Evolutionary conservation across 2,888 invertebrate genomes (phyloP).

Genomic region (Drosophila monieri): DNA sequence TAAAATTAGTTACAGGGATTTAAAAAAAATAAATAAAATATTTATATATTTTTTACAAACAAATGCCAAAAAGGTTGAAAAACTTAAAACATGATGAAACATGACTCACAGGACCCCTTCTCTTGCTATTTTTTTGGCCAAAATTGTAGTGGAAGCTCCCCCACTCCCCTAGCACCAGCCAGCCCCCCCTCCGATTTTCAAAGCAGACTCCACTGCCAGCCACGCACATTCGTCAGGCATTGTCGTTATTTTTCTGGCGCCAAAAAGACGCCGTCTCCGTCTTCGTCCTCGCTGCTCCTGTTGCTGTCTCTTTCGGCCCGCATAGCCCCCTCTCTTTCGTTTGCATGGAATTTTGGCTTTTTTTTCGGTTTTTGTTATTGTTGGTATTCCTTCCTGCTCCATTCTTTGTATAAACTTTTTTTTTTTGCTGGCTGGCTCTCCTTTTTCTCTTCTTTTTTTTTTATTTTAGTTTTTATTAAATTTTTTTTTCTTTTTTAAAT

Average conservation of each 20-base stretch:
- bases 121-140: slow-evolving; percentile 1
- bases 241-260: slow-evolving; percentile 83
- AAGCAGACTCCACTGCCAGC: too few relatives aligned
- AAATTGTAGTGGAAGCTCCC: neutral
- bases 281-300: slow-evolving; percentile 35
- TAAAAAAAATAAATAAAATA: too few relatives aligned
- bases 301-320: slow-evolving; percentile 8
- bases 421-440: slow-evolving; percentile 42
- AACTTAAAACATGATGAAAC: too few relatives aligned
- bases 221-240: slow-evolving; percentile 72
- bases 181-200: slow-evolving; percentile 28
- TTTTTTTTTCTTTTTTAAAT: slow-evolving; percentile 40
- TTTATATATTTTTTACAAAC: too few relatives aligned
- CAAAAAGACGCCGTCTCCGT: slow-evolving; percentile 78
- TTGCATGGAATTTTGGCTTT: slow-evolving; percentile 23
- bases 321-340: neutral
- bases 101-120: neutral
- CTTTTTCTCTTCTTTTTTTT: slow-evolving; percentile 45
- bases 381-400: slow-evolving; percentile 41
- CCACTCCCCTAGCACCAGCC: neutral
- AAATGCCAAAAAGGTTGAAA: neutral
- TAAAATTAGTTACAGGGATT: neutral
- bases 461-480: slow-evolving; percentile 37
- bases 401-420: slow-evolving; percentile 38
- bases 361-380: slow-evolving; percentile 14